Evolutionary conservation across 2,113 vertebrate genomes (phyloP).

Genomic region (Serilophus lunatus): DNA sequence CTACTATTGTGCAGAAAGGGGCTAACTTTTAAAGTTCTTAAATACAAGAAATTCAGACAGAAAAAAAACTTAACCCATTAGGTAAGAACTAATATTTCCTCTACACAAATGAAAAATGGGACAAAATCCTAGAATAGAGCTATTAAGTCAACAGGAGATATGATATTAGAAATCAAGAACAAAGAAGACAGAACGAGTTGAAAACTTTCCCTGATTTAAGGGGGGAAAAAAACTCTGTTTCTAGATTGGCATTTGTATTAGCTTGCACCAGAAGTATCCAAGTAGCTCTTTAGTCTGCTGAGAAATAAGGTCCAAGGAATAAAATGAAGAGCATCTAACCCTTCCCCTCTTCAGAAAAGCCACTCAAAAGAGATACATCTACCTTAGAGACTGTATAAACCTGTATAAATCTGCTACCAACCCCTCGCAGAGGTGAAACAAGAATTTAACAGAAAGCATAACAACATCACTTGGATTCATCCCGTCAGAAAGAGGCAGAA

Average conservation of each 20-base stretch:
- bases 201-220: background rate
- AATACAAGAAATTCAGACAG: background rate
- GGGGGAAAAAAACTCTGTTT: background rate
- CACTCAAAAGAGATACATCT: background rate
- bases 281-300: background rate
- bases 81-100: background rate
- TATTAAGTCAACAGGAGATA: background rate
- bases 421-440: background rate
- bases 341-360: background rate
- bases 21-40: background rate
- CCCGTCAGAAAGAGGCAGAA: background rate
- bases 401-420: background rate
- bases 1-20: background rate
- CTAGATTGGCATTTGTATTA: background rate
- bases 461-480: background rate
- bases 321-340: background rate
- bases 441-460: background rate
- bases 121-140: background rate
- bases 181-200: background rate
- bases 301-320: background rate
- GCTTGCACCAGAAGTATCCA: background rate
- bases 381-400: background rate
- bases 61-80: background rate
- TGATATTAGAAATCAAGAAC: background rate
- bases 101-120: background rate